A percentile compares a stretch with the other conserved stretches of the same genome.
Evolutionary conservation across 2,888 invertebrate genomes (phyloP).

Genomic region (Fragum fragum): DNA sequence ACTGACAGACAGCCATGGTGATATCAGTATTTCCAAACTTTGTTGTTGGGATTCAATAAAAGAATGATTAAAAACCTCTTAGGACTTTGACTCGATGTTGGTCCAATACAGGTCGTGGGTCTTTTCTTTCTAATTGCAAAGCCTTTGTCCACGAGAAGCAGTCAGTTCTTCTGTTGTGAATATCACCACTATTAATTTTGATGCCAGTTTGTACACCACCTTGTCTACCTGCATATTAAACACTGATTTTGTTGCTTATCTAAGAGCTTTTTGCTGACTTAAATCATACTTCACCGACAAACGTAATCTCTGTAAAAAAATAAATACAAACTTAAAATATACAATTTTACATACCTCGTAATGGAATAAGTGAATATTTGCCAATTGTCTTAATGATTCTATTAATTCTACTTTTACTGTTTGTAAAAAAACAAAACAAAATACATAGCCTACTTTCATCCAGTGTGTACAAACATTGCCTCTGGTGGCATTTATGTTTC

Average conservation of each 20-base stretch:
- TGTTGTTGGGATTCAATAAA: too few relatives aligned
- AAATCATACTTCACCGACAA: background rate
- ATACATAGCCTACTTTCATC: too few relatives aligned
- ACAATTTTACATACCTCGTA: too few relatives aligned
- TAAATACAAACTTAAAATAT: too few relatives aligned
- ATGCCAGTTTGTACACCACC: constrained; percentile 16
- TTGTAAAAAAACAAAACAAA: too few relatives aligned
- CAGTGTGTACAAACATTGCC: too few relatives aligned
- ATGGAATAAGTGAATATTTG: too few relatives aligned
- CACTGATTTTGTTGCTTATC: constrained; percentile 1
- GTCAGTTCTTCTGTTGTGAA: constrained; percentile 12
- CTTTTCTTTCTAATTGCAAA: constrained; percentile 12
- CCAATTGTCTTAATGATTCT: too few relatives aligned
- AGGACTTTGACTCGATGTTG: background rate
- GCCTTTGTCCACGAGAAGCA: constrained; percentile 14
- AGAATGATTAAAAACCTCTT: background rate
- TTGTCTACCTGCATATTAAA: background rate
- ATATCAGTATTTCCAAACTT: too few relatives aligned
- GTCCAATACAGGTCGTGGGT: constrained; percentile 7
- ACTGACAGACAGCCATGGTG: too few relatives aligned
- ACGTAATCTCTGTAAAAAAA: background rate
- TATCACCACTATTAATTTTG: background rate
- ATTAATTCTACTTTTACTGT: too few relatives aligned
- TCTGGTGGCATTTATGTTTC: too few relatives aligned
- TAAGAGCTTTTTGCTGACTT: constrained; percentile 8